phyloP scores from a whole-genome alignment of 2,797 vertebrate species.

The Sebastes itinus region DNA sequence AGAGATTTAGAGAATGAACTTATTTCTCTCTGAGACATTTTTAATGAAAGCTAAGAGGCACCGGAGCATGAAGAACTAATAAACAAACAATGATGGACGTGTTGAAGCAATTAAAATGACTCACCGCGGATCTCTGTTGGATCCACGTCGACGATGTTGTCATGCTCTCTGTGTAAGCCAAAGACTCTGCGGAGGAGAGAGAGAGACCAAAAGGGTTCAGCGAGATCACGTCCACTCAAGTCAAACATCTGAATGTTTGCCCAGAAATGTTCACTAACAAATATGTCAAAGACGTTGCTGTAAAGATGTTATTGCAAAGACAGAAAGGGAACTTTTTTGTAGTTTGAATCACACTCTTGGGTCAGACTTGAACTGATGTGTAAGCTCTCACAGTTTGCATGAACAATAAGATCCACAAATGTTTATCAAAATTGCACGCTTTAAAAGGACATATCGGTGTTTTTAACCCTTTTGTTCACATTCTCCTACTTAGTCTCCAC shows the following conservation, averaged over 20 bases:
- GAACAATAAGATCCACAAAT: slow-evolving; percentile 27
- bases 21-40: slow-evolving; percentile 39
- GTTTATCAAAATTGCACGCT: slow-evolving; percentile 39
- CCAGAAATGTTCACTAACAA: slow-evolving; percentile 4
- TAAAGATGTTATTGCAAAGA: slow-evolving; percentile 12
- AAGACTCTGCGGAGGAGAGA: slow-evolving; percentile 36
- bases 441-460: background rate
- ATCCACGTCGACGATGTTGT: slow-evolving; percentile 31
- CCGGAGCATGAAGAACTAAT: slow-evolving; percentile 49
- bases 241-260: slow-evolving; percentile 30
- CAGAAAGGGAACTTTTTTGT: slow-evolving; percentile 1
- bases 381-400: slow-evolving; percentile 43
- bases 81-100: slow-evolving; percentile 61
- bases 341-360: slow-evolving; percentile 22
- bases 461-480: slow-evolving; percentile 16
- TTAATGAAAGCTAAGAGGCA: slow-evolving; percentile 53
- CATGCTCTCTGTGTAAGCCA: slow-evolving; percentile 47
- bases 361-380: slow-evolving; percentile 5
- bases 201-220: slow-evolving; percentile 30
- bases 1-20: slow-evolving; percentile 37
- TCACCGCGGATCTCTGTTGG: slow-evolving; percentile 49
- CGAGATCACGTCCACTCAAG: slow-evolving; percentile 25
- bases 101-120: slow-evolving; percentile 47
- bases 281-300: slow-evolving; percentile 11
- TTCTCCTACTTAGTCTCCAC: background rate